phyloP scores from a whole-genome alignment of 2,797 vertebrate species.

The Sebastes nivosus region DNA sequence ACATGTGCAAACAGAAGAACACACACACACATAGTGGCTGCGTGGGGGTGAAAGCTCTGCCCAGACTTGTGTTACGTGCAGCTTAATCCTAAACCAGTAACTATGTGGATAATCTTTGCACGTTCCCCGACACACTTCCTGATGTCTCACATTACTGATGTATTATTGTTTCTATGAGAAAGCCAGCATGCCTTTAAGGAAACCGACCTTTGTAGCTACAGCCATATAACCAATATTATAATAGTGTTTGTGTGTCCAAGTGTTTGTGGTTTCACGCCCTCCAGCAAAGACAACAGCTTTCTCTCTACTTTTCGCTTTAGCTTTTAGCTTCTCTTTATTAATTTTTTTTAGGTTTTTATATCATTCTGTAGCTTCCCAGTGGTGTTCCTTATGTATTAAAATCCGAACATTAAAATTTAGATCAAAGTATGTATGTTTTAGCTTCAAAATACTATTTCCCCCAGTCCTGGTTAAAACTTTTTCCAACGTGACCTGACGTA shows the following conservation, averaged over 20 bases:
- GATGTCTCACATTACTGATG: not conserved
- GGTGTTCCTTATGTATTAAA: no score
- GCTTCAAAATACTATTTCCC: no score
- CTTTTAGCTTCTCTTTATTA: no score
- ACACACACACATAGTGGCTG: not conserved
- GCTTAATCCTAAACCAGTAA: constrained; percentile 28
- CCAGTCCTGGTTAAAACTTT: no score
- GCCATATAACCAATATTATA: not conserved
- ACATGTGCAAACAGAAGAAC: constrained; percentile 14
- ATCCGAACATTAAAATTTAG: no score
- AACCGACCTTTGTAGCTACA: not conserved
- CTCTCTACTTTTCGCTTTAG: not conserved
- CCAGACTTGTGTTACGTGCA: constrained; percentile 49
- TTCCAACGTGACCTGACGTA: no score
- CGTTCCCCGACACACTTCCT: not conserved
- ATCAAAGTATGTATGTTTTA: no score
- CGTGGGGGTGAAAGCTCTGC: constrained; percentile 12
- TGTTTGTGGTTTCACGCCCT: not conserved
- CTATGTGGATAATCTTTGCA: constrained; percentile 17
- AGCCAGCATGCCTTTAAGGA: not conserved
- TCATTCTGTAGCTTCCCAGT: no score
- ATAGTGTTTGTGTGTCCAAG: not conserved
- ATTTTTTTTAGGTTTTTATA: no score
- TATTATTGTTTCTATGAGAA: not conserved
- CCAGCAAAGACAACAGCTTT: not conserved